A percentile compares a stretch with the other conserved stretches of the same genome.
Evolutionary conservation across 2,797 vertebrate genomes (phyloP).

Genomic region (Lutjanus campechanus): DNA sequence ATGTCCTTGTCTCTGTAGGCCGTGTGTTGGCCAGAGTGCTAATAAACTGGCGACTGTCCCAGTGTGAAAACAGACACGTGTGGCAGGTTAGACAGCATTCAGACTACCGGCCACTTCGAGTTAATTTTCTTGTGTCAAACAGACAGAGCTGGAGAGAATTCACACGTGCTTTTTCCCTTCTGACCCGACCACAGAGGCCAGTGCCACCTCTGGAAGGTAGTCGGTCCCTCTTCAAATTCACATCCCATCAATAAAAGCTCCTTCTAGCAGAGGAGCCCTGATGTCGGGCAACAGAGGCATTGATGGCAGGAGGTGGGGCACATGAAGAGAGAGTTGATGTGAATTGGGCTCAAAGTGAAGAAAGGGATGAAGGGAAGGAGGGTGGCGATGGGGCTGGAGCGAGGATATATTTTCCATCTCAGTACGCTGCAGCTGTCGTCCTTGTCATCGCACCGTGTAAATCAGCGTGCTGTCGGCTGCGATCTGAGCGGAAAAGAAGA

Average conservation of each 20-base stretch:
- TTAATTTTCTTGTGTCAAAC: constrained; percentile 47
- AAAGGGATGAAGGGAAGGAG: constrained; percentile 21
- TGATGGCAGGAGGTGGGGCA: constrained; percentile 38
- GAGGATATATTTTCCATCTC: constrained; percentile 78
- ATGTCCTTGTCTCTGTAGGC: constrained; percentile 36
- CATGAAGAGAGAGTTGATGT: constrained; percentile 31
- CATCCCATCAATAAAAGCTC: constrained; percentile 24
- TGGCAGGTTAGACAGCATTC: constrained; percentile 19
- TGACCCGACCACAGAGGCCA: constrained; percentile 28
- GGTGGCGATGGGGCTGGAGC: not conserved
- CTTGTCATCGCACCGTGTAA: constrained; percentile 78
- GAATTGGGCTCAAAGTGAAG: constrained; percentile 40
- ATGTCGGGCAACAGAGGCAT: constrained; percentile 28
- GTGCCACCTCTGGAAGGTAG: constrained; percentile 2
- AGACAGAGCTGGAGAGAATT: constrained; percentile 21
- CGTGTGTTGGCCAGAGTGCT: constrained; percentile 20
- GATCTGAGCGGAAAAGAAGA: constrained; percentile 44
- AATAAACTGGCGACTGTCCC: constrained; percentile 45
- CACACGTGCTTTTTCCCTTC: constrained; percentile 7
- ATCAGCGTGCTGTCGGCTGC: constrained; percentile 72
- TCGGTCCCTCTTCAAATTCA: constrained; percentile 1
- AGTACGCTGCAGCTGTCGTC: constrained; percentile 82
- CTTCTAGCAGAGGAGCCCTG: not conserved
- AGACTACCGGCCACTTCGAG: constrained; percentile 5
- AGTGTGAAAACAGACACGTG: constrained; percentile 25